These are phyloP conservation scores for Junonia oenone DNA, from an alignment of 2,888 invertebrate genomes.

Conservation along the genomic window DNA sequence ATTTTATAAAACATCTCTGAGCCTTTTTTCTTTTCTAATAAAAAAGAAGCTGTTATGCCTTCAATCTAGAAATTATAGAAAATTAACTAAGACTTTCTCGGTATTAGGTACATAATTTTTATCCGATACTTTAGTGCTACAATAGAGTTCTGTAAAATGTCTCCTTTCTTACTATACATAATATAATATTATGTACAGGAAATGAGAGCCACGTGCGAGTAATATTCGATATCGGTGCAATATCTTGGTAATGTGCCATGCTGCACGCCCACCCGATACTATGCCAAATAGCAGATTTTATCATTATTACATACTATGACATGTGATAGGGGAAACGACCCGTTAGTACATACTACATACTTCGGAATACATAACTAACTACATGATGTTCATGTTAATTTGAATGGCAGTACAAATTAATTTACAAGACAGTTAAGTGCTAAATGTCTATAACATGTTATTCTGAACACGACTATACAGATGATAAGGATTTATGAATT, in stretches of 20 bases:
- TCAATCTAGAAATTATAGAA: background rate
- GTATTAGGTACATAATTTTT: no score
- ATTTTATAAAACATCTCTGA: background rate
- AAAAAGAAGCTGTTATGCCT: background rate
- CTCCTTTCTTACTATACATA: background rate
- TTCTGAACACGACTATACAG: no score
- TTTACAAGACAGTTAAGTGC: background rate
- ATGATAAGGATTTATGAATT: no score
- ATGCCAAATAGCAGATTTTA: slow-evolving; percentile 17
- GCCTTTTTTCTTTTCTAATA: background rate
- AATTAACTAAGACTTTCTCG: no score
- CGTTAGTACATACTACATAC: slow-evolving; percentile 2
- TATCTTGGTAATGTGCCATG: slow-evolving; percentile 27
- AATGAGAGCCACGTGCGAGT: slow-evolving; percentile 6
- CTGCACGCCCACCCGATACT: slow-evolving; percentile 7
- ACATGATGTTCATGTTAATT: background rate
- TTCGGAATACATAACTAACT: background rate
- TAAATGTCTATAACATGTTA: no score
- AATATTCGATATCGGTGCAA: slow-evolving; percentile 23
- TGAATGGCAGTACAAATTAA: background rate
- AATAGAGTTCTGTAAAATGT: background rate
- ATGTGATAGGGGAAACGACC: slow-evolving; percentile 6
- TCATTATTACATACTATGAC: slow-evolving; percentile 8
- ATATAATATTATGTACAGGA: background rate
- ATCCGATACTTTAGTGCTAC: no score